Evolutionary conservation across 2,888 invertebrate genomes (phyloP).

Genomic region (Perizoma flavofasciatum): DNA sequence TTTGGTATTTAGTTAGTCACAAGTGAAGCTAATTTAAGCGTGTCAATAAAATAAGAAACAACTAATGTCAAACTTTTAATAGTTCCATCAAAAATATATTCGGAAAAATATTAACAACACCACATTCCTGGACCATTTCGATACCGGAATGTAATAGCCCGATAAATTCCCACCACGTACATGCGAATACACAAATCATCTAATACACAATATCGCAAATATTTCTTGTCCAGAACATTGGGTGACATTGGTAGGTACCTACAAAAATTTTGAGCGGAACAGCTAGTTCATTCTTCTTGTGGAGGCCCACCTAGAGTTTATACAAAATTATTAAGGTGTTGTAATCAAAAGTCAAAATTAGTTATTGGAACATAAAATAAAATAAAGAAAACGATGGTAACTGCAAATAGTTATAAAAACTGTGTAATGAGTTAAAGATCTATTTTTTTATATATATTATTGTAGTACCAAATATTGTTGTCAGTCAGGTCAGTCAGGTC

Average conservation of each 20-base stretch:
- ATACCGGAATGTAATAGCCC: constrained; percentile 51
- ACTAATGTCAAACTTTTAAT: neutral
- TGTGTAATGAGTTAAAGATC: no score
- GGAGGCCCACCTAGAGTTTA: no score
- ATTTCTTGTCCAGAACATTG: constrained; percentile 78
- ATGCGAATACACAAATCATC: constrained; percentile 78
- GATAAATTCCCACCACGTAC: constrained; percentile 68
- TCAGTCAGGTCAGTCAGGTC: no score
- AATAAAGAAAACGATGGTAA: no score
- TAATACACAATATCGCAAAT: constrained; percentile 80
- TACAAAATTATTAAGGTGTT: no score
- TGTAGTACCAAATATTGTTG: no score
- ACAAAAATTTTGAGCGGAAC: constrained; percentile 56
- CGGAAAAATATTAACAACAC: constrained; percentile 30
- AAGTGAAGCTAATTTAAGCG: neutral
- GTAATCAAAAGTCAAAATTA: no score
- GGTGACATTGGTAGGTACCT: constrained; percentile 64
- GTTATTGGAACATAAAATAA: no score
- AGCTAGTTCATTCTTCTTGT: constrained; percentile 16
- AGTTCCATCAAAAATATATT: constrained; percentile 11
- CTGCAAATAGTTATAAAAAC: no score
- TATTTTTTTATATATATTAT: no score
- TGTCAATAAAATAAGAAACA: neutral
- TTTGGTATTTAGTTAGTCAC: neutral
- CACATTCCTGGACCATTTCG: constrained; percentile 41